Base-by-base conservation (phyloP, 2,888 invertebrate species). In the Pollenia griseotomentosa region DNA sequence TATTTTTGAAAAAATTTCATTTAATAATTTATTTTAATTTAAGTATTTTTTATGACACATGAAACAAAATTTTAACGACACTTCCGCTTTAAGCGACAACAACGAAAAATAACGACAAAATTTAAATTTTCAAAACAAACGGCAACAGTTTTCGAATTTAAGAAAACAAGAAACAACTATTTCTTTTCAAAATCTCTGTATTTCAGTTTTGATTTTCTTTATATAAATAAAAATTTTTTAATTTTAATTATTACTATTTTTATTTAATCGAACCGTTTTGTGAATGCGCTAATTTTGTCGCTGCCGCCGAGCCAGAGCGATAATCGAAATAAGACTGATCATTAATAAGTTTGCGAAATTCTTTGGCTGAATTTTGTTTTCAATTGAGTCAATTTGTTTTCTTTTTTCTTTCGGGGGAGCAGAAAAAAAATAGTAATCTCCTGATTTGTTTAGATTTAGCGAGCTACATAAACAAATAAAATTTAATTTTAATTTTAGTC, bases 321-420 rank as follows among this genome's bases (percentile, higher is more conserved):
- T 90, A 89, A 90, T 90, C 91, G 91, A 90, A 90, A 90, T 81
- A 89, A 90, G 90, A 91, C 91, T 91, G 89, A 89, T 85, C 70
- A 75, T 65, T 44, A 40, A 81, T 70, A 75, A 53, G 77, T 84
- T 81, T 81, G 87, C 87, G 57, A 87, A 87, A 71, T 81, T 87
- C 57, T 82, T 87, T 87, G 71, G 73, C 86, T 81, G 81, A 84
- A 78, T 84, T 33, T 84, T 81, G 53, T 78, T 68, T 87, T 81
- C 44, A 55, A 81, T 65, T 87, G 70, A 83, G 66, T 40, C 75
- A 75, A 33, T 82, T 73, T 40, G n/a, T 23, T 80, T 42, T 63
- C 40, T 51, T 19, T 19, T 44, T 59, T 44, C 19, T 68, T 51
- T 48, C 19, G 19, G 73, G 65, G 44, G 84, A 84, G 79, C 2